phyloP scores from a whole-genome alignment of 2,797 vertebrate species.

The Peromyscus melanophrys region DNA sequence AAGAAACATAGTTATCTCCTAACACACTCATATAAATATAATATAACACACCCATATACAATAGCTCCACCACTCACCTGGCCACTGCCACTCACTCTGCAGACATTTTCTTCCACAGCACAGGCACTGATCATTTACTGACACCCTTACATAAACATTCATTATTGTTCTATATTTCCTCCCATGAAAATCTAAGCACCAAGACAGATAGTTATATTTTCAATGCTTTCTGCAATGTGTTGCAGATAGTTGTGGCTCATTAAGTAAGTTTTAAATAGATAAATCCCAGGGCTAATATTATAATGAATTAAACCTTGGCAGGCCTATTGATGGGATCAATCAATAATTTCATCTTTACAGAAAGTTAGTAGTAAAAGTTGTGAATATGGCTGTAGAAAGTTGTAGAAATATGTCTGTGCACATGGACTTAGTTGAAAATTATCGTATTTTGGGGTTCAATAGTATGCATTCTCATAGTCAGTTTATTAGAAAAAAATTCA shows the following conservation, averaged over 20 bases:
- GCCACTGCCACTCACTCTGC: not conserved
- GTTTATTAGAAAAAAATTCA: not conserved
- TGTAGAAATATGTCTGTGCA: not conserved
- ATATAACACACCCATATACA: not conserved
- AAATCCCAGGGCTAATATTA: not conserved
- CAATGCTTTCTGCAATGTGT: not conserved
- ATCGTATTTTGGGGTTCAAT: not conserved
- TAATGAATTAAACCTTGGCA: not conserved
- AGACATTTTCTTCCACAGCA: not conserved
- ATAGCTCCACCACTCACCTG: not conserved
- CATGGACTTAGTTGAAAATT: not conserved
- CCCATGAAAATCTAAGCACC: not conserved
- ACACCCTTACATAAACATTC: not conserved
- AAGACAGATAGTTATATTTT: not conserved
- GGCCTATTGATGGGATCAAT: not conserved
- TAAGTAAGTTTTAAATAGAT: conserved; percentile 6
- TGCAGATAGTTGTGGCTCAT: not conserved
- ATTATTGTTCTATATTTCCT: not conserved
- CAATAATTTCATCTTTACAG: not conserved
- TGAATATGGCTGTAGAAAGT: not conserved
- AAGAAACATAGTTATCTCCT: not conserved
- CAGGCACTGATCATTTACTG: not conserved
- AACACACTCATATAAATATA: not conserved
- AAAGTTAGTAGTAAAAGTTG: not conserved
- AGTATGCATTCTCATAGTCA: not conserved